Percentiles rank a stretch among this genome's conserved stretches.
These are phyloP conservation scores for Calameuta idolon DNA, from an alignment of 2,888 invertebrate genomes.

Conservation along the genomic window DNA sequence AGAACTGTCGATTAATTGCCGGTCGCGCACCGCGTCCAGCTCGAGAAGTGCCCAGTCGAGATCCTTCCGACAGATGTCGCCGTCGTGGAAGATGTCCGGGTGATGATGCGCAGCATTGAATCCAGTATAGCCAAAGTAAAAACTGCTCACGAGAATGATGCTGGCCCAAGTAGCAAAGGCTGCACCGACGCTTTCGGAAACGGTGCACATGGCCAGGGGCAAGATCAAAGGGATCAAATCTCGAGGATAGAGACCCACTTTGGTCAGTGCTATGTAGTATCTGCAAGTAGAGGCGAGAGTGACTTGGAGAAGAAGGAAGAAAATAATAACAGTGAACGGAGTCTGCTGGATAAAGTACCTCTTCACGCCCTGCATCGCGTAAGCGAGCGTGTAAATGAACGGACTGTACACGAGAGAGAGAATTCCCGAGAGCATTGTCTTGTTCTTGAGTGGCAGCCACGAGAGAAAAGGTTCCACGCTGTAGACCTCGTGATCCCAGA, in stretches of 20 bases:
- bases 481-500: conserved; percentile 80
- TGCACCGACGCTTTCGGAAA: conserved; percentile 53
- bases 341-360: conserved; percentile 58
- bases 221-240: conserved; percentile 62
- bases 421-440: conserved; percentile 69
- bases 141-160: conserved; percentile 71
- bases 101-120: conserved; percentile 84
- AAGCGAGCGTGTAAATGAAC: conserved; percentile 64
- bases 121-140: conserved; percentile 74
- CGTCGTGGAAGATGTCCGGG: conserved; percentile 83
- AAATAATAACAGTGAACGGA: background rate
- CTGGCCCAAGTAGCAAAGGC: conserved; percentile 71
- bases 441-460: conserved; percentile 72
- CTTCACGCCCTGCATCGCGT: conserved; percentile 62
- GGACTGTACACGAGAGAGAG: conserved; percentile 71
- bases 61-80: conserved; percentile 73
- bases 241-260: conserved; percentile 43
- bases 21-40: conserved; percentile 79
- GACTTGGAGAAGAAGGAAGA: background rate
- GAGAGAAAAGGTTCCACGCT: conserved; percentile 76
- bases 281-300: background rate
- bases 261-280: conserved; percentile 41
- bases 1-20: conserved; percentile 75
- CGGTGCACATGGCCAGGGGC: conserved; percentile 66
- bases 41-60: conserved; percentile 85